phyloP scores from a whole-genome alignment of 35 echinoderm and acorn worm genomes.

The Heliocidaris tuberculata region DNA sequence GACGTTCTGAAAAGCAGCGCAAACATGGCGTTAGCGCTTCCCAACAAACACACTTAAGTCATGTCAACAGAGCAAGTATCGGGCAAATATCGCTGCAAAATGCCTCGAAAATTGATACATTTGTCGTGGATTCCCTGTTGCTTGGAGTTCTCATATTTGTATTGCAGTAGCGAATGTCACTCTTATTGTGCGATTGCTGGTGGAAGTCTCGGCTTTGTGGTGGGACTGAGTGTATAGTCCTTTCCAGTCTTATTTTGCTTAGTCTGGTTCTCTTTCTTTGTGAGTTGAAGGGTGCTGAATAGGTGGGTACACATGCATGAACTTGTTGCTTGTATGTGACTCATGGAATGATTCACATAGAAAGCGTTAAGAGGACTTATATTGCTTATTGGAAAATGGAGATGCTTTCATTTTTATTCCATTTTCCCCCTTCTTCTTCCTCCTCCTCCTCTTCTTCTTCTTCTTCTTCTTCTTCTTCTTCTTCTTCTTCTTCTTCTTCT shows the following conservation, averaged over 20 bases:
- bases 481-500: background rate
- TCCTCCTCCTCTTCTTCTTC: background rate
- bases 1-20: background rate
- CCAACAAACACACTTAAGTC: constrained; percentile 6
- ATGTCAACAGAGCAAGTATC: background rate
- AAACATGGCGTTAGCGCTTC: background rate
- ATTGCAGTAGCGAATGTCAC: background rate
- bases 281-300: background rate
- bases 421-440: background rate
- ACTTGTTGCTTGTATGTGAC: background rate
- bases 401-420: background rate
- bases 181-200: background rate
- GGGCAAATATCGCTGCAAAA: background rate
- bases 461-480: background rate
- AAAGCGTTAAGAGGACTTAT: background rate
- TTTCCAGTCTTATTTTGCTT: background rate
- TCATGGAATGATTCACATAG: background rate
- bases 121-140: background rate
- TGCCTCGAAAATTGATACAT: background rate
- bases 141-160: background rate
- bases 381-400: background rate
- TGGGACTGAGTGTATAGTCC: background rate
- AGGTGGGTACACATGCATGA: background rate
- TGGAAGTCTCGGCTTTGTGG: background rate
- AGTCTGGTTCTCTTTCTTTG: background rate